Base-by-base conservation (phyloP, 2,888 invertebrate species). In the Cryptocephalus moraei region DNA sequence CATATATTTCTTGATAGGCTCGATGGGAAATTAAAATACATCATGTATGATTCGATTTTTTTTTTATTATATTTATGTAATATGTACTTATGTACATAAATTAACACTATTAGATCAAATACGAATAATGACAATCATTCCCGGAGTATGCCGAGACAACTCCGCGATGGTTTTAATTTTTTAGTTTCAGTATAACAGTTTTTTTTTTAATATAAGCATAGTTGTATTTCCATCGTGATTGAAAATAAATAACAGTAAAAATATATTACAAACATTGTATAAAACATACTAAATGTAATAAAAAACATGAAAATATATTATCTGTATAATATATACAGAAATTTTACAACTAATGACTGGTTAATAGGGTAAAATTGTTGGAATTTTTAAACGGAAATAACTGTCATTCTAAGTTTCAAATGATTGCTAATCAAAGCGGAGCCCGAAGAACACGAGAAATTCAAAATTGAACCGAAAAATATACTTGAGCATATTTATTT, bases 61-160 rank as follows among this genome's bases (percentile, higher is more conserved):
- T n/a, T 22, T 22, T 22, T 22, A 22, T 67, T 67, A 67, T 68
- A 68, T 68, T 67, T 68, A 68, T 68, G 67, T 67, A 68, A 67
- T 67, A 69, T 69, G 67, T 68, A 69, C 69, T 68, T 69, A 68
- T 69, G 66, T 68, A 68, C 68, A 69, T 68, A 67, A 68, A 67
- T 66, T 68, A 69, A 68, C 67, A 67, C 68, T 69, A 68, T 66
- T 65, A 67, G 63, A 66, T 66, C 65, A 67, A 67, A 65, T 68
- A 68, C 66, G 65, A 65, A 62, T 67, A 66, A 67, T 68, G 68
- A 69, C 69, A 69, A 68, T 68, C 67, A 68, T 69, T 67, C 61
- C 67, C 65, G 64, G 65, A 63, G 64, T 56, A 55, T 22, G 22
- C 58, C 52, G 56, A 55, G 52, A 62, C 60, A 58, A 62, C 64